Percentiles rank a stretch among this genome's conserved stretches.
Evolutionary conservation across 2,797 vertebrate genomes (phyloP).

Genomic region (Lagocephalus sceleratus): DNA sequence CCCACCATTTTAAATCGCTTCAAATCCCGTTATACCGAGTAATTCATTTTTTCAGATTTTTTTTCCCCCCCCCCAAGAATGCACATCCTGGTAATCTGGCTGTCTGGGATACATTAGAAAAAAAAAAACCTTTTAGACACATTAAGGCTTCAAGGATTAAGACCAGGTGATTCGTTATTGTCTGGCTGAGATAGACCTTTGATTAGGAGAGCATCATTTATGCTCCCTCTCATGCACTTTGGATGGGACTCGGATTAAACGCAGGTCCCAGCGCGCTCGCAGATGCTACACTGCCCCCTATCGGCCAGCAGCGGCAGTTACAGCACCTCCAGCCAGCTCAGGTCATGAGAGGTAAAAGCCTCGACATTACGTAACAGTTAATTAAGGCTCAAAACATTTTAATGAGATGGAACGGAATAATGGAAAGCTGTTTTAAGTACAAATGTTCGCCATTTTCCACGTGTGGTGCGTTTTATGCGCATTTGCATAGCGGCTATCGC

Average conservation of each 20-base stretch:
- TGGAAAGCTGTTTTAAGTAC: background rate
- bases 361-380: slow-evolving; percentile 9
- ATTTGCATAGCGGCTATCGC: background rate
- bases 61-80: slow-evolving; percentile 23
- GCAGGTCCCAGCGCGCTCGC: background rate
- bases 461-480: background rate
- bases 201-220: slow-evolving; percentile 30
- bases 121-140: slow-evolving; percentile 20
- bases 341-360: slow-evolving; percentile 11
- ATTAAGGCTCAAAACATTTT: slow-evolving; percentile 18
- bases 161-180: slow-evolving; percentile 48
- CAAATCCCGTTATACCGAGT: slow-evolving; percentile 19
- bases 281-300: slow-evolving; percentile 55
- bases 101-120: slow-evolving; percentile 14
- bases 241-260: background rate
- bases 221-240: background rate
- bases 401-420: slow-evolving; percentile 9
- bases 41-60: slow-evolving; percentile 28
- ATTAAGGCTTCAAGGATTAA: slow-evolving; percentile 17
- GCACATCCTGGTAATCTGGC: slow-evolving; percentile 51
- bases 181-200: slow-evolving; percentile 28
- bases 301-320: slow-evolving; percentile 22
- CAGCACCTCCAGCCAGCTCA: slow-evolving; percentile 12
- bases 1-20: slow-evolving; percentile 33
- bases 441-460: slow-evolving; percentile 6